These are phyloP conservation scores for Trichomalopsis sarcophagae DNA, from an alignment of 1,140 invertebrate genomes.

Conservation along the genomic window DNA sequence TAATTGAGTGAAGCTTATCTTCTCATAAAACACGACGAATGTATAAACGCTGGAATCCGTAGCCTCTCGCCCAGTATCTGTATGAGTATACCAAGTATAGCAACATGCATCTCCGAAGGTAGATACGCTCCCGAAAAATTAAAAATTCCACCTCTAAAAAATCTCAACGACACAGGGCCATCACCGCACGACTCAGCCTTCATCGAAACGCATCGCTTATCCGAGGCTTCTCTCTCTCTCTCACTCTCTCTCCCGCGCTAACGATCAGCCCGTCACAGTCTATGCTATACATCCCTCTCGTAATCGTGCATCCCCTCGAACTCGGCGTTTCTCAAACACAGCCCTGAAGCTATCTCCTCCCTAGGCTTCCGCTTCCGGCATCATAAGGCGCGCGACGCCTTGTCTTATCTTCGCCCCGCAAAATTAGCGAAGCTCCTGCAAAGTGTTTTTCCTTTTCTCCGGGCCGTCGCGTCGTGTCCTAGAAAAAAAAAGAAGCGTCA, in stretches of 20 bases:
- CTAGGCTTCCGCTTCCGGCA: background rate
- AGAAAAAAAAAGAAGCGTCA: background rate
- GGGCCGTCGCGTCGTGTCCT: background rate
- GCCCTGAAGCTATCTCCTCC: background rate
- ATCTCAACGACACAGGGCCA: no score
- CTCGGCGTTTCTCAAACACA: background rate
- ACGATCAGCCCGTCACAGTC: background rate
- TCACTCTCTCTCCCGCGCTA: background rate
- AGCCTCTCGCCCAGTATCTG: background rate
- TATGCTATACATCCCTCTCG: background rate
- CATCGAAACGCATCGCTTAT: background rate
- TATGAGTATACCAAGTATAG: background rate
- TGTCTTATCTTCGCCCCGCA: background rate
- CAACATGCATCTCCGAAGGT: background rate
- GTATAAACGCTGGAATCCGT: background rate
- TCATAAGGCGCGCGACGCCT: background rate
- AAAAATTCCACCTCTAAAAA: background rate
- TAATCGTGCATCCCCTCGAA: background rate
- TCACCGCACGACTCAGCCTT: no score
- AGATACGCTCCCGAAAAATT: background rate
- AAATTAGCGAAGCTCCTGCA: background rate
- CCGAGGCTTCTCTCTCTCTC: no score
- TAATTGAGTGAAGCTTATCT: slow-evolving; percentile 33
- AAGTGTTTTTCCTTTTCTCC: background rate
- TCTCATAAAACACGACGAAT: background rate